phyloP scores from a whole-genome alignment of 2,888 invertebrate genomes.

The Drosophila gaucha region DNA sequence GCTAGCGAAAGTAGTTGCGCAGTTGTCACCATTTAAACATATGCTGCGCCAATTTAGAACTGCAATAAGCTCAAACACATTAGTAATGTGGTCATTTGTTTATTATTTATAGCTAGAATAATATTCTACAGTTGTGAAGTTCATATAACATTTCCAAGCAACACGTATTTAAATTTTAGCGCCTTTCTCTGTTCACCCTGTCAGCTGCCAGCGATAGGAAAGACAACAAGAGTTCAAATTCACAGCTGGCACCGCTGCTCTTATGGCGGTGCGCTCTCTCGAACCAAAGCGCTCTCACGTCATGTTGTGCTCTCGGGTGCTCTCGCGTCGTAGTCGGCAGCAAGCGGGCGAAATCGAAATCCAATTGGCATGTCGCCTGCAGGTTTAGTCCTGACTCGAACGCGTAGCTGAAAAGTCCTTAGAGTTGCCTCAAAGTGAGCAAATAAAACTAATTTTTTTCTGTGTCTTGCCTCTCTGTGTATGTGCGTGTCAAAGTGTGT shows the following conservation, averaged over 20 bases:
- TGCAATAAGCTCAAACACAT: not conserved
- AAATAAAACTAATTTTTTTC: conserved; percentile 38
- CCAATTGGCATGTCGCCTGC: conserved; percentile 41
- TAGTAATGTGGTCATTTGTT: not conserved
- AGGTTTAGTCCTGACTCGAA: conserved; percentile 72
- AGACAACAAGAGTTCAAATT: conserved; percentile 3
- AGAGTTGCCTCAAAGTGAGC: conserved; percentile 47
- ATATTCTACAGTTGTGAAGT: not conserved
- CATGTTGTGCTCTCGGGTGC: not conserved
- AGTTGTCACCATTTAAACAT: conserved; percentile 4
- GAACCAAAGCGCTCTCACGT: not conserved
- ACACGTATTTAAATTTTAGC: conserved; percentile 15
- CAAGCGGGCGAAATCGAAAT: conserved; percentile 36
- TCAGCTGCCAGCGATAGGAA: conserved; percentile 11
- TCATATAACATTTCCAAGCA: not conserved
- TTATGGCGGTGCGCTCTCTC: conserved; percentile 3
- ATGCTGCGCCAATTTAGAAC: conserved; percentile 5
- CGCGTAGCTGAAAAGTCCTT: conserved; percentile 73
- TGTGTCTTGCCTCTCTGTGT: conserved; percentile 33
- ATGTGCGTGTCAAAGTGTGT: conserved; percentile 20
- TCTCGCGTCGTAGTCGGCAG: conserved; percentile 13
- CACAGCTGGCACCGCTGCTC: conserved; percentile 32
- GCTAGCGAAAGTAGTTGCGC: conserved; percentile 22
- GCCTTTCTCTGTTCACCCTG: conserved; percentile 13
- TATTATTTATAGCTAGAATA: not conserved